A percentile compares a stretch with the other conserved stretches of the same genome.
Conservation (phyloP, 2,797 vertebrate genomes). For the Takifugu ocellatus region DNA sequence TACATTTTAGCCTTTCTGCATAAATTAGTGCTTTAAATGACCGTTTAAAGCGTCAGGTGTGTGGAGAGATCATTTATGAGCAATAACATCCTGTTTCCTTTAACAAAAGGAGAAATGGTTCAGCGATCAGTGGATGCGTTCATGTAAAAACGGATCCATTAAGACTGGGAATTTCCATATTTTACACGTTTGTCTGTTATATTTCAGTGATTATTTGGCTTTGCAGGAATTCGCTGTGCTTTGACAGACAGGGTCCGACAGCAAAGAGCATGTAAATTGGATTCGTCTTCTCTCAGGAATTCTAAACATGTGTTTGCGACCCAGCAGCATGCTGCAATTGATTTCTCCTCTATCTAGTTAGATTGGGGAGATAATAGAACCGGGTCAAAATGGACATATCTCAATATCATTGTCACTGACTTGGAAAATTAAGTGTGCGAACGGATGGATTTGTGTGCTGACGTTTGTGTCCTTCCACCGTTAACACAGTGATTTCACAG, state of each 20-base stretch:
- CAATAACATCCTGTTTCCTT: too few relatives aligned
- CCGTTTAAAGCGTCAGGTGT: too few relatives aligned
- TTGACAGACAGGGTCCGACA: conserved; percentile 17
- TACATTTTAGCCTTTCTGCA: too few relatives aligned
- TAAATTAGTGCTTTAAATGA: too few relatives aligned
- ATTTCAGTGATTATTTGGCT: conserved; percentile 22
- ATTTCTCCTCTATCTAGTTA: conserved; percentile 52
- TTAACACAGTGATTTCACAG: neutral
- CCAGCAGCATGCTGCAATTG: conserved; percentile 30
- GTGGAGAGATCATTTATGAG: too few relatives aligned
- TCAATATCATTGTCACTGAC: conserved; percentile 46
- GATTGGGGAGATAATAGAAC: conserved; percentile 62
- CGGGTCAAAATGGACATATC: conserved; percentile 53
- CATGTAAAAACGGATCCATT: too few relatives aligned
- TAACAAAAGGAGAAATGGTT: too few relatives aligned
- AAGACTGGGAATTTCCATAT: neutral
- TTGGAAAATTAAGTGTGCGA: conserved; percentile 48
- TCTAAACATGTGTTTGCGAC: conserved; percentile 25
- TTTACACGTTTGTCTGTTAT: neutral
- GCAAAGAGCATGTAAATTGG: conserved; percentile 30
- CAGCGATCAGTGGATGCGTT: too few relatives aligned
- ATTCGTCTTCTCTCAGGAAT: conserved; percentile 39
- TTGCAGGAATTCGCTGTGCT: conserved; percentile 29
- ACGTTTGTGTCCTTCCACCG: conserved; percentile 1
- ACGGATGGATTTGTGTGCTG: neutral